Evolutionary conservation across 92 coral and sea anemone genomes (phyloP).

Genomic region (Heliopora coerulea): DNA sequence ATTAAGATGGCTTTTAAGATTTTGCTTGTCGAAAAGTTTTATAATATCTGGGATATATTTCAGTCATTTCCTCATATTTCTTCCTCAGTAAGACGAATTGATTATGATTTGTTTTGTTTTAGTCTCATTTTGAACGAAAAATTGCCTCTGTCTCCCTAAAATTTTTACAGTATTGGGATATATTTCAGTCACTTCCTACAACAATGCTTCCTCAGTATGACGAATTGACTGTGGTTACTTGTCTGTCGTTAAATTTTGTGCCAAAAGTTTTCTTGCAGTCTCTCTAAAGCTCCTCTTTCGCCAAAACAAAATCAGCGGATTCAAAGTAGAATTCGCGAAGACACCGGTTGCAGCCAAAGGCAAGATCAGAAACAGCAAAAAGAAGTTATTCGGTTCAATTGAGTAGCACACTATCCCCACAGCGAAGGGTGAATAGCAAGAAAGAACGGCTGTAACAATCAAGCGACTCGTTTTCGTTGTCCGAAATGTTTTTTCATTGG

Average conservation of each 20-base stretch:
- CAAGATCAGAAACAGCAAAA: not conserved
- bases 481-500: not conserved
- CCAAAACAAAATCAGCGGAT: conserved; percentile 11
- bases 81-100: too few relatives aligned
- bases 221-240: too few relatives aligned
- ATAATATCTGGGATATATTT: too few relatives aligned
- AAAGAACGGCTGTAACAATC: conserved; percentile 1
- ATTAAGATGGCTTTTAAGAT: too few relatives aligned
- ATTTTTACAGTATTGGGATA: too few relatives aligned
- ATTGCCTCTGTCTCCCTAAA: conserved; percentile 9
- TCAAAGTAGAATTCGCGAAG: not conserved
- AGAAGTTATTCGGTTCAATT: not conserved
- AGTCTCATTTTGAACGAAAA: too few relatives aligned
- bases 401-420: not conserved
- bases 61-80: too few relatives aligned
- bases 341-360: conserved; percentile 6
- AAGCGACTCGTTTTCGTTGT: conserved; percentile 14
- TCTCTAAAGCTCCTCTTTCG: conserved; percentile 18
- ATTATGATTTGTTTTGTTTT: too few relatives aligned
- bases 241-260: too few relatives aligned
- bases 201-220: too few relatives aligned
- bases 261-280: not conserved
- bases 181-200: too few relatives aligned
- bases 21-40: too few relatives aligned
- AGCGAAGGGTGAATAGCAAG: not conserved